Base-by-base conservation (phyloP, 2,797 vertebrate genomes). In the Sebastes matsubarae region DNA sequence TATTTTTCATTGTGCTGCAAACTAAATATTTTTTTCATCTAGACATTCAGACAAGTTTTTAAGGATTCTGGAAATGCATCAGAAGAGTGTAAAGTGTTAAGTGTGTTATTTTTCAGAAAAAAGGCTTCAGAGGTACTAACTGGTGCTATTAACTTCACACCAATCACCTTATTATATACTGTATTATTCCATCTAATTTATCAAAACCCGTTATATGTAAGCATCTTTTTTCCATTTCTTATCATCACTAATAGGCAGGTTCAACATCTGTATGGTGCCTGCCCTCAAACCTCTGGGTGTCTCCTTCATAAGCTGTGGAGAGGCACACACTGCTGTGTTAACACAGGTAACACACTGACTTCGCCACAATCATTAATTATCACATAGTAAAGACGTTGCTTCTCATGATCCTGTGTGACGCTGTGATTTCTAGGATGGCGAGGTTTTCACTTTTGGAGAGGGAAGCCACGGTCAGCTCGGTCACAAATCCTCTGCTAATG, bases 381-480 rank as follows among this genome's bases (percentile, higher is more conserved):
- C 55, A 29, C 18, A 6, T 8, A 65, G 12, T 72, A 6, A 36
- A 8, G 9, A 4, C 1, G 4, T 29, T 5, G 12, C n/a, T 6
- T 50, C 4, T 46, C 16, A 13, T 68, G 29, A 58, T 20, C 1
- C 50, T 12, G 1, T 64, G 11, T 18, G 13, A 66, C 11, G 66
- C 7, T 34, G 20, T 70, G 34, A 59, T 77, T 91, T 83, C 7
- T 66, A 98, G 97, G 94, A 94, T 20, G 96, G 97, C 5, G n/a
- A 95, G 22, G 93, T 98, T 71, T 97, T 95, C 75, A 98, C 97
- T 29, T 98, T 98, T 88, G 97, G 97, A 90, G 95, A 96, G 18
- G 97, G 97, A 83, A 74, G 85, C 20, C 75, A 90, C 2, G 97
- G 97, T 30, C 97, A 98, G 72, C 97, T 98, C 0, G 97, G 97